Base-by-base conservation (phyloP, 2,888 invertebrate genomes). In the Athrips mouffetella region DNA sequence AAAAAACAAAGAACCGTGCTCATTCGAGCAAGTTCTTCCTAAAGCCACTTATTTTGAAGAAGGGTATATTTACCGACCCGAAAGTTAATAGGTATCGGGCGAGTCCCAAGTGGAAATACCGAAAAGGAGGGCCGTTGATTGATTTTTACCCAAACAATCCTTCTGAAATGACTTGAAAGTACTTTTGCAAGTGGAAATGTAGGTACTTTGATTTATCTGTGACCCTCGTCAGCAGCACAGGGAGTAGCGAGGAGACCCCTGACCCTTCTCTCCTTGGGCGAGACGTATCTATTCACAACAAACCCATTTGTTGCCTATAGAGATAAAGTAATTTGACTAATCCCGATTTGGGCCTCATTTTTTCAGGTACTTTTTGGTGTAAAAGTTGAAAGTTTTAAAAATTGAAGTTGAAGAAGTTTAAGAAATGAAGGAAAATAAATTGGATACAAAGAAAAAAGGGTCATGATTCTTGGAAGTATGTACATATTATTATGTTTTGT, bases 201-300 rank as follows among this genome's bases (percentile, higher is more conserved):
- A 62, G 65, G 61, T 60, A 47, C 62, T 50, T 68, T 70, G 67
- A 69, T 70, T 67, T 69, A 69, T 68, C 51, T 54, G 59, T 53
- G 55, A 70, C 67, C 67, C 67, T 65, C 58, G 49, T 69, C 70
- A 67, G 60, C 57, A 21, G 33, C 15, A 33, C 64, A 55, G 57
- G 49, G 27, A 46, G 46, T 54, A 53, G 54, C 57, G 63, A 52
- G 60, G 29, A 47, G 33, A 18, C 11, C 5, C 20, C 15, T 20
- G 37, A 37, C 37, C 37, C 37, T 37, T 18, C 21, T 37, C 37
- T 37, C 37, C 3, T 20, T 37, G 37, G 11, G n/a, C 18, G 18
- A 21, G 37, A 21, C 37, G 21, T 37, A 37, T 37, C 37, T 37
- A 11, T 37, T 11, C 20, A 11, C 11, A 11, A n/a, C 11, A 18